Conservation (phyloP, 2,113 vertebrate genomes). For the Paramisgurnus dabryanus region DNA sequence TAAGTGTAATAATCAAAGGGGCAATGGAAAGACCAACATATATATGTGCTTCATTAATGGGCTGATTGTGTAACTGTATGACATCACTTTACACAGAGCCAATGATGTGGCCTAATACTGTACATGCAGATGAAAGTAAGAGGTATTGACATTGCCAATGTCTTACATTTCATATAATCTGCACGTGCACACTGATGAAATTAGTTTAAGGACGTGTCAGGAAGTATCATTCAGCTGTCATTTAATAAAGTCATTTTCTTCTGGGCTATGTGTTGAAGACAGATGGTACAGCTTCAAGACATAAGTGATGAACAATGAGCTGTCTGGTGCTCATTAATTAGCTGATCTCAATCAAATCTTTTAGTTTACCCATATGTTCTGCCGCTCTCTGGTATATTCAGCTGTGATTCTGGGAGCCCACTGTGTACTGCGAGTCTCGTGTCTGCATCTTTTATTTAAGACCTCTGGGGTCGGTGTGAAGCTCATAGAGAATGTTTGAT, state of each 20-base stretch:
- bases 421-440: constrained; percentile 2
- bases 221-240: not conserved
- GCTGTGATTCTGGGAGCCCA: constrained; percentile 8
- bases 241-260: constrained; percentile 13
- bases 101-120: not conserved
- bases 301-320: constrained; percentile 73
- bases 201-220: not conserved
- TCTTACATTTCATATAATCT: not conserved
- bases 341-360: constrained; percentile 51
- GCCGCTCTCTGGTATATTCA: constrained; percentile 8
- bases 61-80: not conserved
- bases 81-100: not conserved
- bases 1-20: too few species aligned
- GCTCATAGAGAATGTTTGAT: not conserved
- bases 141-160: not conserved
- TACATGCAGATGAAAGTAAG: not conserved
- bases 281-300: constrained; percentile 70
- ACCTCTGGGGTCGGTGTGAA: not conserved
- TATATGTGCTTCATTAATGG: not conserved
- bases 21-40: too few species aligned
- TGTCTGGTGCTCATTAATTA: constrained; percentile 72
- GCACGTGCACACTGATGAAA: not conserved
- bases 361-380: constrained; percentile 28
- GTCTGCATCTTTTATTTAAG: constrained; percentile 4
- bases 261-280: constrained; percentile 63